Conservation (phyloP, 2,113 vertebrate genomes). For the Dicaeum eximium region DNA sequence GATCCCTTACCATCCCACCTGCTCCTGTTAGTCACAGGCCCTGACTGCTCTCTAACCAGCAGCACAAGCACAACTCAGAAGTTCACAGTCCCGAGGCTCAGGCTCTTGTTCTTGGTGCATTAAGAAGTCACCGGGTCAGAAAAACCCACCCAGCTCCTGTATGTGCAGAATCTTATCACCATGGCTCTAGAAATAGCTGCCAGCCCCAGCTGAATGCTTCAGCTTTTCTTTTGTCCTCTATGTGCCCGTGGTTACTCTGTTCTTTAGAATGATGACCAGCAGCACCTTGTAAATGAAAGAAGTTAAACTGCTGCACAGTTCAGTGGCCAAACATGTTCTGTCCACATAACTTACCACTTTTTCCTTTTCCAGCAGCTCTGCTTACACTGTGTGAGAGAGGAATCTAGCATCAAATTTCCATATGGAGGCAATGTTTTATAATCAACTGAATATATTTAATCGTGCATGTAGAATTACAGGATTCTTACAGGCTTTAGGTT, state of each 20-base stretch:
- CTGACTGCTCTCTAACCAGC: background rate
- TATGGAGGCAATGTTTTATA: background rate
- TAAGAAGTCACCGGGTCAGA: background rate
- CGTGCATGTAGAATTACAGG: background rate
- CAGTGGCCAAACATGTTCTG: background rate
- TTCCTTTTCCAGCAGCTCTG: background rate
- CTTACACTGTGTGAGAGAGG: background rate
- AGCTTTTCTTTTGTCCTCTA: background rate
- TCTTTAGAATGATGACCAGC: background rate
- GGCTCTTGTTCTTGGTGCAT: background rate
- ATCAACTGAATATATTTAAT: background rate
- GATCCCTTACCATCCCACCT: background rate
- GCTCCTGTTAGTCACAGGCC: background rate
- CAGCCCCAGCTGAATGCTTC: background rate
- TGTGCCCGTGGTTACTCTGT: background rate
- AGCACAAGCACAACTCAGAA: background rate
- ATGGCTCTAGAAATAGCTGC: background rate
- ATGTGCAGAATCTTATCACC: background rate
- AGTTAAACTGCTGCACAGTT: background rate
- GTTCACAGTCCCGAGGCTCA: background rate
- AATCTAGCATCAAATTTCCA: background rate
- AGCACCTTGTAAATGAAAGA: background rate
- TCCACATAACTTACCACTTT: background rate
- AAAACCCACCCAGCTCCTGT: background rate
- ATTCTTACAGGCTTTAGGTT: background rate